Base-by-base conservation (phyloP, 1,140 invertebrate genomes). In the Diorhabda carinulata region DNA sequence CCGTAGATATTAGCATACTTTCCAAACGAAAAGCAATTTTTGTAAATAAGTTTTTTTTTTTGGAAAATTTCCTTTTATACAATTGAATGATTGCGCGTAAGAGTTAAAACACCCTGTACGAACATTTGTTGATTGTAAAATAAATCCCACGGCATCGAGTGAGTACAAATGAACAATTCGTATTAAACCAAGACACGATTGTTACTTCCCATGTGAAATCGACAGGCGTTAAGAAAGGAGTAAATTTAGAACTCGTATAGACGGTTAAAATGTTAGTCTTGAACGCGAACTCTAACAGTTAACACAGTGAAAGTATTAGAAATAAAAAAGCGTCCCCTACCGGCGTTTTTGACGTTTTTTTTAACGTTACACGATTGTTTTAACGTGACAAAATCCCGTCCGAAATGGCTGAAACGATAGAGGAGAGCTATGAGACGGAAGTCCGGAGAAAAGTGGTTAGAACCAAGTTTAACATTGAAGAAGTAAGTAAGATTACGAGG, bases 391-490 rank as follows among this genome's bases (percentile, higher is more conserved):
- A 73, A 58, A 70, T 61, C 42, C 10, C 45, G 61, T 65, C 44
- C 63, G 60, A 63, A 42, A 73, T 78, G 75, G 75, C 74, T 64
- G 79, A 80, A 67, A 80, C 80, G 61, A 78, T 82, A 61, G 81
- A 83, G 70, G 81, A 83, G 74, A 75, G 74, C 44, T 82, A 81
- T 70, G 85, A 86, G 74, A 85, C 83, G n/a, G 84, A 82, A 57
- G 84, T 84, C n/a, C 81, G 83, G 43, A 82, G 84, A 45, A 86
- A 86, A 76, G 83, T 83, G 67, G 80, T 84, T 8, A 82, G 84
- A 67, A 85, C 83, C 56, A 86, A 83, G 75, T 83, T 85, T 70
- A 85, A 81, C 72, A 86, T 86, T 70, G 81, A 86, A 80, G 85
- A 86, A 78, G 77, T 78, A 78, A 78, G 77, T 78, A 41, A 6